These are phyloP conservation scores for Hesperia comma DNA, from an alignment of 2,888 invertebrate species.

Conservation along the genomic window DNA sequence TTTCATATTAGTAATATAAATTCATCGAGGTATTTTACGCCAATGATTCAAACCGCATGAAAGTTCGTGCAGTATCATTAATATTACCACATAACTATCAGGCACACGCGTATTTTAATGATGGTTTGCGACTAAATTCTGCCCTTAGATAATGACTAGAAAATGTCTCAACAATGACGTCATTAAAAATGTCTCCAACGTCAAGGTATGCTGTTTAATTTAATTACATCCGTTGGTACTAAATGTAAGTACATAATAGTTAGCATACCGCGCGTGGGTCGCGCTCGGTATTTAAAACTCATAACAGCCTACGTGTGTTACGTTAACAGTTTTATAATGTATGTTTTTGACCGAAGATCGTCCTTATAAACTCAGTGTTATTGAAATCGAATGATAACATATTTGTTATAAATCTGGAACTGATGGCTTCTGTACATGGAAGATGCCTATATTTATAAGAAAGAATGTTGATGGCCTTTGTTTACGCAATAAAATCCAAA, in stretches of 20 bases:
- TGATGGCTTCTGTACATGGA: too few species aligned
- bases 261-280: background rate
- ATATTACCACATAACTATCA: too few species aligned
- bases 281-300: constrained; percentile 3
- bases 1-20: too few species aligned
- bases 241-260: constrained; percentile 1
- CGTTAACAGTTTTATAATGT: background rate
- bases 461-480: too few species aligned
- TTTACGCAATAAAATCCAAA: too few species aligned
- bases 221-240: constrained; percentile 2
- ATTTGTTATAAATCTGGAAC: too few species aligned
- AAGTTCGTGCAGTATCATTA: too few species aligned
- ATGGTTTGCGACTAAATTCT: background rate
- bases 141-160: background rate
- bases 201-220: background rate
- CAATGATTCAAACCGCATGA: too few species aligned
- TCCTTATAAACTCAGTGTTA: background rate
- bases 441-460: too few species aligned
- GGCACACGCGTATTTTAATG: background rate
- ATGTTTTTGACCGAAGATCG: background rate
- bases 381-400: background rate
- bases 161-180: background rate
- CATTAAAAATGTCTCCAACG: background rate
- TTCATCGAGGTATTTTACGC: too few species aligned
- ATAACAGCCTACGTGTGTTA: constrained; percentile 4